Conservation (phyloP, 2,888 invertebrate genomes). For the Liopterus haemorrhoidalis region DNA sequence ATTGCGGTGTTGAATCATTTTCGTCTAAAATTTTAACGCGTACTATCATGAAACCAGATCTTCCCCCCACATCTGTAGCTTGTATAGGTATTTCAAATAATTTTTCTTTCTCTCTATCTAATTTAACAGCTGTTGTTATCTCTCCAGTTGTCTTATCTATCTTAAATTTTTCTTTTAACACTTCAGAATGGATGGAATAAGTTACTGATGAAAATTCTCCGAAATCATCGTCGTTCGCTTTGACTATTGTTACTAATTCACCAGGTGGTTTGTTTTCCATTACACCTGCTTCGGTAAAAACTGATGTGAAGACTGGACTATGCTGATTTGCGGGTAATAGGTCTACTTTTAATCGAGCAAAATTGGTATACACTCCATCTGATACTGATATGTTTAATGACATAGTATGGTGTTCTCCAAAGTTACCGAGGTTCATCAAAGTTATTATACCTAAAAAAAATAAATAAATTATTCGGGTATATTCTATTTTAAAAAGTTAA, state of each 20-base stretch:
- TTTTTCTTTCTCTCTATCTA: constrained; percentile 69
- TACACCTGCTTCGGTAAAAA: constrained; percentile 71
- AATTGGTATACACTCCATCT: constrained; percentile 91
- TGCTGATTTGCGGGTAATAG: constrained; percentile 72
- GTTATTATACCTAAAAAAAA: constrained; percentile 42
- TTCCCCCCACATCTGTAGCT: constrained; percentile 77
- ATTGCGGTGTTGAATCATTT: constrained; percentile 78
- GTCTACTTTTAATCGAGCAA: constrained; percentile 73
- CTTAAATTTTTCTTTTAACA: constrained; percentile 64
- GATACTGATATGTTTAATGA: constrained; percentile 88
- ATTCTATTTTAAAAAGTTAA: constrained; percentile 7
- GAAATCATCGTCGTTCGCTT: constrained; percentile 76
- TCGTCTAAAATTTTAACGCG: constrained; percentile 75
- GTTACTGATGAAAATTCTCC: constrained; percentile 68
- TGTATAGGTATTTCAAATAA: constrained; percentile 70
- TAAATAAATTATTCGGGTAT: constrained; percentile 15
- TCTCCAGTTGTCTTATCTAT: constrained; percentile 68
- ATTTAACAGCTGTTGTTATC: constrained; percentile 54
- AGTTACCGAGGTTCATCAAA: constrained; percentile 68
- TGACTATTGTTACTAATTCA: constrained; percentile 66
- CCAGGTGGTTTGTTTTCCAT: constrained; percentile 76
- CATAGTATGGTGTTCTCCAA: constrained; percentile 59
- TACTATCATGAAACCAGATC: constrained; percentile 67
- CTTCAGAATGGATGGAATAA: constrained; percentile 73
- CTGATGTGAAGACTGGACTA: constrained; percentile 72